Conservation (phyloP, 1,140 invertebrate species). For the Metaphire vulgaris region DNA sequence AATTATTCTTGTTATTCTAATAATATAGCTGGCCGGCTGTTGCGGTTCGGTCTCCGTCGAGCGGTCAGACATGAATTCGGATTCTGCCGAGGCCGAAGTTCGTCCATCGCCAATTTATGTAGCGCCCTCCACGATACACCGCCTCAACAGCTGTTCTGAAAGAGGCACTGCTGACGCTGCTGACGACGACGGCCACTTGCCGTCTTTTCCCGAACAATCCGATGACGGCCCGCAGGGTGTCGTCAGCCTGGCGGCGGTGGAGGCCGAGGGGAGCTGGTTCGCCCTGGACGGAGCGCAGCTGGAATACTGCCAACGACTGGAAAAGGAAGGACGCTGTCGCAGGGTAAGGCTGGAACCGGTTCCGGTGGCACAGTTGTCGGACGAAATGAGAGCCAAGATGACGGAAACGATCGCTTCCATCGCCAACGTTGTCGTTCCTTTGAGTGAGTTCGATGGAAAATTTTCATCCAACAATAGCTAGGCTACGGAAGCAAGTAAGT, state of each 20-base stretch:
- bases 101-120: constrained; percentile 32
- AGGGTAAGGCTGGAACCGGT: constrained; percentile 6
- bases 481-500: too few species aligned
- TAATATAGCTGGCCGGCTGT: too few species aligned
- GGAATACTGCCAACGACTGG: constrained; percentile 4
- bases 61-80: too few species aligned
- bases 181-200: neutral
- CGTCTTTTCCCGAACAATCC: neutral
- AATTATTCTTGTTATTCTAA: too few species aligned
- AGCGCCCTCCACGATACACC: neutral
- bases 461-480: too few species aligned
- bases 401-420: neutral
- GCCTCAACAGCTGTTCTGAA: too few species aligned
- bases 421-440: neutral
- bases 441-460: too few species aligned
- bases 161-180: too few species aligned
- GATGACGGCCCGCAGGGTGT: neutral
- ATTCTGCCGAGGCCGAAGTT: too few species aligned
- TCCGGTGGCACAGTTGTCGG: neutral
- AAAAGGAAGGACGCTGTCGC: neutral
- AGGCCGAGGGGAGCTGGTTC: constrained; percentile 10
- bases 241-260: neutral
- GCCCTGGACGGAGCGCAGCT: constrained; percentile 6
- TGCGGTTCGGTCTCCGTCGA: too few species aligned
- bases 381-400: neutral